phyloP scores from a whole-genome alignment of 2,888 invertebrate species.

The Latrodectus hesperus region DNA sequence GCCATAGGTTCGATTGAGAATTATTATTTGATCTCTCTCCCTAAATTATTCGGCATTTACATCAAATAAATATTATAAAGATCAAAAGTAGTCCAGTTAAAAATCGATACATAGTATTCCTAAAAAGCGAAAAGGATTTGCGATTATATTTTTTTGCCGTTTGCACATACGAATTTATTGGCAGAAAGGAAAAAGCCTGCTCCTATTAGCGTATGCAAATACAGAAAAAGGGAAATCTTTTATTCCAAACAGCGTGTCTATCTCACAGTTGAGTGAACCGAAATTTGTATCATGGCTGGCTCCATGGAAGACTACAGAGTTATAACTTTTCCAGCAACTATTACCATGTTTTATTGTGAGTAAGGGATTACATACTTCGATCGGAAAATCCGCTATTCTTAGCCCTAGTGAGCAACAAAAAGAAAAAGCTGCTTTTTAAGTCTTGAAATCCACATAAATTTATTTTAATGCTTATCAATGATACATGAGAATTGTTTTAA shows the following conservation, averaged over 20 bases:
- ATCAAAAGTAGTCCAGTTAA: neutral
- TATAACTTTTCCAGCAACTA: neutral
- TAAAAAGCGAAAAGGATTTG: too few relatives aligned
- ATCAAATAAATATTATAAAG: too few relatives aligned
- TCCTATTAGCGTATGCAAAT: neutral
- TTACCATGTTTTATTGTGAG: neutral
- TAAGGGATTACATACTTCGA: neutral
- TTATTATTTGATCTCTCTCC: too few relatives aligned
- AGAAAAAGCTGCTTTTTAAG: too few relatives aligned
- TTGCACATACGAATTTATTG: neutral
- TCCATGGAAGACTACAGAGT: neutral
- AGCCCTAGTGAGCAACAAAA: too few relatives aligned
- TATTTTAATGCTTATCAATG: too few relatives aligned
- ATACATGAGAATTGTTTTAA: too few relatives aligned
- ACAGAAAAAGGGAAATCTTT: conserved; percentile 7
- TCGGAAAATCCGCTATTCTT: neutral
- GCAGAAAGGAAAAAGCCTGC: neutral
- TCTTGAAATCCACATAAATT: too few relatives aligned
- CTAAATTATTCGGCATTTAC: too few relatives aligned
- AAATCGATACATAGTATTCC: neutral
- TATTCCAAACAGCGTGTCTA: conserved; percentile 9
- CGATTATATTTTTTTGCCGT: neutral
- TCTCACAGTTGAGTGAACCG: conserved; percentile 27
- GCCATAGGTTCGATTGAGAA: too few relatives aligned
- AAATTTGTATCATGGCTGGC: conserved; percentile 9